These are phyloP conservation scores for Drosophila dunni DNA, from an alignment of 1,140 invertebrate genomes.

Conservation along the genomic window DNA sequence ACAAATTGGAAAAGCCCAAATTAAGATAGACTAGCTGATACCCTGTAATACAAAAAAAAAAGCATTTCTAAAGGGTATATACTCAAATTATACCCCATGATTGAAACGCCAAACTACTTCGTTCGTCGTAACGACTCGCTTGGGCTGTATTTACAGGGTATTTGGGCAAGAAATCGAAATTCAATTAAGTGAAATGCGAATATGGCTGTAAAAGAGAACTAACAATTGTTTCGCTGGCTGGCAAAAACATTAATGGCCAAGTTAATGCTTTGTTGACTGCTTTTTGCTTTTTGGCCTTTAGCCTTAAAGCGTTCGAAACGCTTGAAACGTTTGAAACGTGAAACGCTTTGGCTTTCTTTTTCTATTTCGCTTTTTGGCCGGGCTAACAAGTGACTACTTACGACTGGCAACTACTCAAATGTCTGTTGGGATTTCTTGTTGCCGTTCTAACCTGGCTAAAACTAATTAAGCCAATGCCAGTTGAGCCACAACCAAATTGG, in stretches of 20 bases:
- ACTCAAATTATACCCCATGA: too few species aligned
- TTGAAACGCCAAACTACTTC: background rate
- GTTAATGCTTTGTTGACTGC: conserved; percentile 3
- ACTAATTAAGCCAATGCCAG: conserved; percentile 43
- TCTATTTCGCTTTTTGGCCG: conserved; percentile 1
- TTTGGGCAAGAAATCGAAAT: conserved; percentile 23
- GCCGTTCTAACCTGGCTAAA: conserved; percentile 6
- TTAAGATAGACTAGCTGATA: background rate
- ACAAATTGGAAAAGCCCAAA: background rate
- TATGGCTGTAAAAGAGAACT: conserved; percentile 15
- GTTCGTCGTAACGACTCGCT: background rate
- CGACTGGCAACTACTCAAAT: conserved; percentile 26
- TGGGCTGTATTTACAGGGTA: background rate
- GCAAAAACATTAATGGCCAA: conserved; percentile 2
- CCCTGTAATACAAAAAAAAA: conserved; percentile 1
- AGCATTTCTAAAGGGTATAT: too few species aligned
- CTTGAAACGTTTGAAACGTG: conserved; percentile 33
- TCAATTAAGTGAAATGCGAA: conserved; percentile 41
- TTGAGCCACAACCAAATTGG: conserved; percentile 15
- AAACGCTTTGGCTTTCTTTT: conserved; percentile 24
- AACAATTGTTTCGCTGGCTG: conserved; percentile 3
- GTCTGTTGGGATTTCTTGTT: conserved; percentile 37
- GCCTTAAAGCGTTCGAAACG: conserved; percentile 37
- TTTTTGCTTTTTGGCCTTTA: conserved; percentile 11
- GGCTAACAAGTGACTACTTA: background rate